Conservation (phyloP, 2,888 invertebrate species). For the Venusia cambrica region DNA sequence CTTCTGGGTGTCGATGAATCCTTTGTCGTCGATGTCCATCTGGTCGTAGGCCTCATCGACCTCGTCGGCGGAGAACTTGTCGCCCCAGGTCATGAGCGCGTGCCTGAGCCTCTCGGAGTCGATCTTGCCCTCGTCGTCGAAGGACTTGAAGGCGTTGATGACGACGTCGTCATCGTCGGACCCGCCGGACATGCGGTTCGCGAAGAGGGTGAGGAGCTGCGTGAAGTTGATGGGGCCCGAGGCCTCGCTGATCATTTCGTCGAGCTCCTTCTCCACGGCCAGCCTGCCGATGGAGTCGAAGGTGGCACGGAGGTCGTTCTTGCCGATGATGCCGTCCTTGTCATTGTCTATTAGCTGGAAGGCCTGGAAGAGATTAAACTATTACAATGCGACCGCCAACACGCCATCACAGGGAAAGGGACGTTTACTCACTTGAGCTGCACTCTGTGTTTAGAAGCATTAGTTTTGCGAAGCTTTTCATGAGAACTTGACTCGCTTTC, state of each 20-base stretch:
- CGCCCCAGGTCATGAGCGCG: constrained; percentile 95
- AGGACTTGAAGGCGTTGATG: constrained; percentile 94
- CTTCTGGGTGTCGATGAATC: constrained; percentile 92
- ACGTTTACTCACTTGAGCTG: not conserved
- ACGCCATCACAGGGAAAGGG: not conserved
- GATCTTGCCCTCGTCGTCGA: constrained; percentile 93
- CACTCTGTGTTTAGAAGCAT: no score
- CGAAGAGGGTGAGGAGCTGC: constrained; percentile 94
- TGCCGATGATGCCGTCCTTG: constrained; percentile 95
- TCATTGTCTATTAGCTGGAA: constrained; percentile 98
- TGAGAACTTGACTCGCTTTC: no score
- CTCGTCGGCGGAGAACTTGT: constrained; percentile 93
- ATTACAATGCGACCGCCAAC: not conserved
- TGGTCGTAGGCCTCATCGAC: constrained; percentile 96
- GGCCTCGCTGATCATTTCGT: constrained; percentile 93
- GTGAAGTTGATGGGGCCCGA: constrained; percentile 97
- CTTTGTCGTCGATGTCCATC: constrained; percentile 95
- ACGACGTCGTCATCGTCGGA: constrained; percentile 96
- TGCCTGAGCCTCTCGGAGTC: constrained; percentile 94
- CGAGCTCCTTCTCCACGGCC: constrained; percentile 94
- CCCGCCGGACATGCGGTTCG: constrained; percentile 94
- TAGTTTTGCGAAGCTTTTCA: no score
- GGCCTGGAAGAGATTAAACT: constrained; percentile 79
- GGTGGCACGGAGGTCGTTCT: constrained; percentile 94
- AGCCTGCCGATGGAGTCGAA: constrained; percentile 96